Evolutionary conservation across 1,140 invertebrate genomes (phyloP).

Genomic region (Oreohelix idahoensis): DNA sequence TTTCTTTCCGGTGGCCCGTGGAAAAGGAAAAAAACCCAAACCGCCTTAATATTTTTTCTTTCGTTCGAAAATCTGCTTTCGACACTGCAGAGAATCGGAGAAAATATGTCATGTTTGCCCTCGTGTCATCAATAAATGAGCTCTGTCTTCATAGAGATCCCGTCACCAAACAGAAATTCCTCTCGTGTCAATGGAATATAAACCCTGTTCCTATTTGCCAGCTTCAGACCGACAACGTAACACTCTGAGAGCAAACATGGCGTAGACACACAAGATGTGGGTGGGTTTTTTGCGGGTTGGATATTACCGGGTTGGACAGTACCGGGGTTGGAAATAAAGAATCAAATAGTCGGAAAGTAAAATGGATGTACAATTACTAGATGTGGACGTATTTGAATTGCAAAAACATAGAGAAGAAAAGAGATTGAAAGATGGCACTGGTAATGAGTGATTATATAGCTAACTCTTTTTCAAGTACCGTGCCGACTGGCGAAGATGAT

Average conservation of each 20-base stretch:
- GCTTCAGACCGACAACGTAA: not conserved
- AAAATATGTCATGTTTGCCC: constrained; percentile 18
- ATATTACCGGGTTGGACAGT: not conserved
- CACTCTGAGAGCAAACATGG: not conserved
- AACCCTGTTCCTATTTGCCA: constrained; percentile 17
- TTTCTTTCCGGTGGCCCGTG: too few relatives aligned
- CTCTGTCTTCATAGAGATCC: not conserved
- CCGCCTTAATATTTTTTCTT: too few relatives aligned
- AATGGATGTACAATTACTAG: not conserved
- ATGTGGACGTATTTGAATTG: too few relatives aligned
- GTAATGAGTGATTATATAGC: too few relatives aligned
- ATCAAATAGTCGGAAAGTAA: not conserved
- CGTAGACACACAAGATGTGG: constrained; percentile 1
- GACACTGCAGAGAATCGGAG: not conserved
- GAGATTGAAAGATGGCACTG: too few relatives aligned
- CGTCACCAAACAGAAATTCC: not conserved
- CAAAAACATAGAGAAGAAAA: too few relatives aligned
- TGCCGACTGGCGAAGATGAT: too few relatives aligned
- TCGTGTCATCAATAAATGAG: constrained; percentile 23
- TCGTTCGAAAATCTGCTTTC: not conserved
- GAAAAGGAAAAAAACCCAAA: too few relatives aligned
- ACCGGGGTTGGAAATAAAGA: not conserved
- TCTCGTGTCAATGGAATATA: not conserved
- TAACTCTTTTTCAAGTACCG: too few relatives aligned
- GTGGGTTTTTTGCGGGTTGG: not conserved